Percentiles rank a stretch among this genome's conserved stretches.
Evolutionary conservation across 2,113 vertebrate species (phyloP).

Genomic region (Odontesthes bonariensis): DNA sequence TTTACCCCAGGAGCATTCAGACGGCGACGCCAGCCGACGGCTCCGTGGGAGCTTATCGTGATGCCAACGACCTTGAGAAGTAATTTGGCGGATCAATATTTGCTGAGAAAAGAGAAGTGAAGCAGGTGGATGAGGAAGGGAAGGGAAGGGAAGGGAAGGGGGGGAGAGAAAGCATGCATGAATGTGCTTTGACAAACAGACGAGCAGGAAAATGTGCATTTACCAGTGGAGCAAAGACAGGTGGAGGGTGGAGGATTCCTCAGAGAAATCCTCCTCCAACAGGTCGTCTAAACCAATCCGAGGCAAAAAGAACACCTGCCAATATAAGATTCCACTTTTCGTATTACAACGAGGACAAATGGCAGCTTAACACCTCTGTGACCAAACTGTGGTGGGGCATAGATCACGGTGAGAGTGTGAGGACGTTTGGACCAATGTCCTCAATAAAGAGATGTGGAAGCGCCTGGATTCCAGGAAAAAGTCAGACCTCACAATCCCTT

Average conservation of each 20-base stretch:
- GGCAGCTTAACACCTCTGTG: no score
- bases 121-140: background rate
- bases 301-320: no score
- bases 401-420: no score
- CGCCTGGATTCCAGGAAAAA: no score
- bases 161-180: background rate
- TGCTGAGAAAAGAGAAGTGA: constrained; percentile 51
- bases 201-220: background rate
- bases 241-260: background rate
- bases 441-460: no score
- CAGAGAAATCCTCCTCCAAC: background rate
- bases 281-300: no score
- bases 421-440: no score
- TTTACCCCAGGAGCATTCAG: constrained; percentile 9
- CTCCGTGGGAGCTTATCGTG: background rate
- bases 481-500: no score
- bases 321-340: no score
- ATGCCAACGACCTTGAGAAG: constrained; percentile 67
- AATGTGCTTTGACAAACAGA: background rate
- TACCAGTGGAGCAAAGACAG: background rate
- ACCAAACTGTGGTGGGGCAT: no score
- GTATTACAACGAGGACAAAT: no score
- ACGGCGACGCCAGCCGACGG: background rate
- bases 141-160: background rate
- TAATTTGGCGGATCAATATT: constrained; percentile 77